Conservation (phyloP, 23 tunicate genomes). For the Halocynthia roretzi region DNA sequence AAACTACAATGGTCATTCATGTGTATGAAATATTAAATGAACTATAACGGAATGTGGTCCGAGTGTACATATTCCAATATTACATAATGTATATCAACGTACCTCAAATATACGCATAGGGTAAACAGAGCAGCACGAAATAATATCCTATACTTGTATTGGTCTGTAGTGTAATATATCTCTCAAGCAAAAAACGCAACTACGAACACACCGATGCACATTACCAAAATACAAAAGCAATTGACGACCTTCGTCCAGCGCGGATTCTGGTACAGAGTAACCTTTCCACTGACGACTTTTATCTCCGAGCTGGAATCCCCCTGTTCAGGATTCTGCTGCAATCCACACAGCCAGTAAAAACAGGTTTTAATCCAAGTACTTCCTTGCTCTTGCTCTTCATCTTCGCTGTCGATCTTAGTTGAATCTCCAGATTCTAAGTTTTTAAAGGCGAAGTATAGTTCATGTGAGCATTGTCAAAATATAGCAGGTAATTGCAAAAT, state of each 20-base stretch:
- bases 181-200: constrained; percentile 14
- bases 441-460: too few species aligned
- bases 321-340: not conserved
- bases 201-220: constrained; percentile 14
- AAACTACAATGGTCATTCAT: not conserved
- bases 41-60: not conserved
- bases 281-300: not conserved
- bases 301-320: not conserved
- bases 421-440: not conserved
- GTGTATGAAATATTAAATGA: not conserved
- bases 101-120: not conserved
- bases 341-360: not conserved
- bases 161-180: not conserved
- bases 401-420: not conserved
- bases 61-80: not conserved
- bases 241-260: constrained; percentile 12
- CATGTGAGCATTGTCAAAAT: too few species aligned
- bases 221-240: constrained; percentile 8
- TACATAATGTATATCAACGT: not conserved
- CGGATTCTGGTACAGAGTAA: constrained; percentile 13
- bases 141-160: not conserved
- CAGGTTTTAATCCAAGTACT: not conserved
- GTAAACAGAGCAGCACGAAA: too few species aligned
- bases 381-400: not conserved
- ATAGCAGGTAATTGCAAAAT: too few species aligned